phyloP scores from a whole-genome alignment of 1,140 invertebrate genomes.

The Drosophila jambulina region DNA sequence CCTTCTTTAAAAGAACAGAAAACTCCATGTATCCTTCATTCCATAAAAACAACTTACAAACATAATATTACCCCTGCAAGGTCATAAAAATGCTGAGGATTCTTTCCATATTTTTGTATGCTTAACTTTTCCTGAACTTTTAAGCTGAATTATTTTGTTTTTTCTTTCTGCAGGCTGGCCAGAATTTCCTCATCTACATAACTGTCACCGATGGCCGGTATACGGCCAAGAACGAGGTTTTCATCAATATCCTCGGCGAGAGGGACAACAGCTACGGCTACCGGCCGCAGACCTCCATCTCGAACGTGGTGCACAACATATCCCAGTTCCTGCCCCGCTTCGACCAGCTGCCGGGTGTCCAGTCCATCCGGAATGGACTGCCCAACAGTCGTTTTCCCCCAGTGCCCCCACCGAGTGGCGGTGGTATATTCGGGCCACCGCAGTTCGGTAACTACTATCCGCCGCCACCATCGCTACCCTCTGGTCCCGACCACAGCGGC shows the following conservation, averaged over 20 bases:
- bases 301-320: conserved; percentile 75
- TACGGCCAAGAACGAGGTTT: conserved; percentile 90
- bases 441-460: conserved; percentile 55
- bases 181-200: conserved; percentile 90
- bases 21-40: background rate
- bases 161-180: conserved; percentile 87
- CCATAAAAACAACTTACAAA: background rate
- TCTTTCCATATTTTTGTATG: background rate
- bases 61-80: background rate
- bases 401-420: conserved; percentile 41
- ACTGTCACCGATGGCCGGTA: conserved; percentile 89
- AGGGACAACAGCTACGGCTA: conserved; percentile 53
- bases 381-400: conserved; percentile 60
- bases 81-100: conserved; percentile 1
- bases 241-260: conserved; percentile 87
- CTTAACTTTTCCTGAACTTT: conserved; percentile 11
- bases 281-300: conserved; percentile 68
- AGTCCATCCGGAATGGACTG: conserved; percentile 69
- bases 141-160: background rate
- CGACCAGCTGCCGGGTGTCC: conserved; percentile 66
- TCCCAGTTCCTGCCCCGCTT: conserved; percentile 74
- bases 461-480: conserved; percentile 4
- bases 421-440: conserved; percentile 43
- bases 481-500: conserved; percentile 1
- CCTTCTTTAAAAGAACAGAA: background rate